Conservation (phyloP, 53 echinoderm and acorn worm genomes). For the Pentamera pediparva region DNA sequence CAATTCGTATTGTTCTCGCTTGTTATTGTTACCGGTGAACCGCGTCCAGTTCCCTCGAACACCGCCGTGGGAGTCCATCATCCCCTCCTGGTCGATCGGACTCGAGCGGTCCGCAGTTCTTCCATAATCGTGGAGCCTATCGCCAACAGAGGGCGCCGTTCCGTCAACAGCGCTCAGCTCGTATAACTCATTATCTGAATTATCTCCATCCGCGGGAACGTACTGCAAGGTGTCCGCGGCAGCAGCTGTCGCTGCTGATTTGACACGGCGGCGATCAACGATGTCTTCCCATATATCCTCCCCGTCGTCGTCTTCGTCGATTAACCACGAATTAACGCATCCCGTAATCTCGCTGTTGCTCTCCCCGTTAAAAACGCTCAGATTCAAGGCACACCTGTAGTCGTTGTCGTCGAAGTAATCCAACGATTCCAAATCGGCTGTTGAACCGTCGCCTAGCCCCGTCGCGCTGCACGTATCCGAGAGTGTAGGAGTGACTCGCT, state of each 20-base stretch:
- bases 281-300: conserved; percentile 27
- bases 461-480: conserved; percentile 12
- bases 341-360: conserved; percentile 23
- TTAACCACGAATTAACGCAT: conserved; percentile 20
- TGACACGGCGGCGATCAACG: conserved; percentile 1
- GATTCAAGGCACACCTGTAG: conserved; percentile 14
- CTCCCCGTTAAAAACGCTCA: conserved; percentile 15
- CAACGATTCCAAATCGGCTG: conserved; percentile 33
- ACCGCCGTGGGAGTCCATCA: conserved; percentile 74
- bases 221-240: conserved; percentile 30
- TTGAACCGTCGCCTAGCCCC: conserved; percentile 15
- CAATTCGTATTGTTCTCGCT: conserved; percentile 86
- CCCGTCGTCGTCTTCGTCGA: conserved; percentile 13
- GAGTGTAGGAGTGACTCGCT: conserved; percentile 40
- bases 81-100: conserved; percentile 36
- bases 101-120: conserved; percentile 3
- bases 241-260: background rate
- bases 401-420: conserved; percentile 32
- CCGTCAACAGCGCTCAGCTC: conserved; percentile 13
- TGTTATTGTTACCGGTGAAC: conserved; percentile 53
- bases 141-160: conserved; percentile 16
- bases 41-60: conserved; percentile 73
- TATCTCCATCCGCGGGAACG: conserved; percentile 25
- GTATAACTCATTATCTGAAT: conserved; percentile 32
- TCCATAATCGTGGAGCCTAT: conserved; percentile 1